Percentiles rank a stretch among this genome's conserved stretches.
Evolutionary conservation across 2,888 invertebrate genomes (phyloP).

Genomic region (Volucella bombylans): DNA sequence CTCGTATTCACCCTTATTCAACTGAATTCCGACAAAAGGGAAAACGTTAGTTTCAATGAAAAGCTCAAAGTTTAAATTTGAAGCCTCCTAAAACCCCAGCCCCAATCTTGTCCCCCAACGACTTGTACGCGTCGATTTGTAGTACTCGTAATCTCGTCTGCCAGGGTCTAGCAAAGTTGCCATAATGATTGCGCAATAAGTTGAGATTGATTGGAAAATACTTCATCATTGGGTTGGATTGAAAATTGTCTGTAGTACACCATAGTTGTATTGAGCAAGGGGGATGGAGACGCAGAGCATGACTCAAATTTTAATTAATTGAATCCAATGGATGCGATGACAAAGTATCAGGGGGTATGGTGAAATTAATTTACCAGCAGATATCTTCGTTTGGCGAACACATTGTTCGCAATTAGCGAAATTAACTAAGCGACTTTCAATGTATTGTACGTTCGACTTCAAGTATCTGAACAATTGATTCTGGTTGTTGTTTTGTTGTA

Average conservation of each 20-base stretch:
- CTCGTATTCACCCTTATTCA: neutral
- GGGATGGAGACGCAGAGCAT: constrained; percentile 31
- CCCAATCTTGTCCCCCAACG: constrained; percentile 14
- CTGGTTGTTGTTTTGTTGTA: constrained; percentile 24
- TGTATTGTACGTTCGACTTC: constrained; percentile 15
- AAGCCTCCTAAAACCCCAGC: neutral
- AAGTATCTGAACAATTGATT: constrained; percentile 42
- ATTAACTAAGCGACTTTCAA: constrained; percentile 64
- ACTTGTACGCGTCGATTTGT: too few relatives aligned
- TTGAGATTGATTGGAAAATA: constrained; percentile 74
- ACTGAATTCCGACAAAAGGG: constrained; percentile 53
- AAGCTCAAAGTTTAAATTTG: constrained; percentile 67
- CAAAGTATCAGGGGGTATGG: neutral
- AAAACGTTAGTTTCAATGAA: constrained; percentile 70
- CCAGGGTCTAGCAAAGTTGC: constrained; percentile 8
- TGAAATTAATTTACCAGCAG: constrained; percentile 71
- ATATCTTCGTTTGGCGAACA: constrained; percentile 73
- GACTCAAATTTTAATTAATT: constrained; percentile 74
- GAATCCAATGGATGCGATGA: constrained; percentile 27
- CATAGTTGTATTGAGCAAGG: constrained; percentile 35
- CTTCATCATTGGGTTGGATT: constrained; percentile 72
- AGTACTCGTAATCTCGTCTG: neutral
- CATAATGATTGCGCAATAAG: constrained; percentile 72
- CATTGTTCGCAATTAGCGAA: constrained; percentile 73
- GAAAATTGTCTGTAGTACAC: constrained; percentile 57